Conservation (phyloP, 2,888 invertebrate species). For the Argyresthia albistria region DNA sequence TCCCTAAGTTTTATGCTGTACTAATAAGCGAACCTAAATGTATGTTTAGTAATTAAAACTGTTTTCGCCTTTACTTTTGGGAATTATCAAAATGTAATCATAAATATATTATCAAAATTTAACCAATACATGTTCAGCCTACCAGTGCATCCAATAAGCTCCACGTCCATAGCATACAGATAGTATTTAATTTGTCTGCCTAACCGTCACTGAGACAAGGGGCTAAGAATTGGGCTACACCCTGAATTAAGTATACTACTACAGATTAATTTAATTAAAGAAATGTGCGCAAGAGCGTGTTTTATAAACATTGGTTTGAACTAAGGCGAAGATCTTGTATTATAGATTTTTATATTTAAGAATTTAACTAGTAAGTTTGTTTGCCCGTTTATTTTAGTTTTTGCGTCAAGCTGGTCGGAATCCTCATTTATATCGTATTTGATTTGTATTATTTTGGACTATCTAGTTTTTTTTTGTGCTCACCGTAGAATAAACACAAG, state of each 20-base stretch:
- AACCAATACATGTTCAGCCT: no score
- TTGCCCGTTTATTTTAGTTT: slow-evolving; percentile 50
- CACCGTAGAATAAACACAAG: background rate
- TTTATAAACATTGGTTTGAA: background rate
- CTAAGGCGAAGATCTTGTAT: slow-evolving; percentile 35
- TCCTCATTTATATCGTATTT: slow-evolving; percentile 2
- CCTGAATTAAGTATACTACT: background rate
- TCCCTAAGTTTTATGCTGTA: no score
- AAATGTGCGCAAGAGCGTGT: background rate
- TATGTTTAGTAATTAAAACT: no score
- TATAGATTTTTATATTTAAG: slow-evolving; percentile 41
- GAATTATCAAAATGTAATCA: no score
- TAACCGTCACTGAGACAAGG: background rate
- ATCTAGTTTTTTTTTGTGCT: background rate
- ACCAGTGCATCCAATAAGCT: no score
- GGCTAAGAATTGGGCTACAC: background rate
- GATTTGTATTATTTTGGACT: background rate
- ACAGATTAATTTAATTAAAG: background rate
- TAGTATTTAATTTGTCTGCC: no score
- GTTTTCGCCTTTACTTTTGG: no score
- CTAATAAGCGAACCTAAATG: no score
- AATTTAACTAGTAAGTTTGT: slow-evolving; percentile 27
- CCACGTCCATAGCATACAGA: no score
- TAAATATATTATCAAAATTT: no score
- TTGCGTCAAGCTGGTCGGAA: slow-evolving; percentile 27